These are phyloP conservation scores for Papilio elwesi DNA, from an alignment of 2,888 invertebrate species.

Conservation along the genomic window DNA sequence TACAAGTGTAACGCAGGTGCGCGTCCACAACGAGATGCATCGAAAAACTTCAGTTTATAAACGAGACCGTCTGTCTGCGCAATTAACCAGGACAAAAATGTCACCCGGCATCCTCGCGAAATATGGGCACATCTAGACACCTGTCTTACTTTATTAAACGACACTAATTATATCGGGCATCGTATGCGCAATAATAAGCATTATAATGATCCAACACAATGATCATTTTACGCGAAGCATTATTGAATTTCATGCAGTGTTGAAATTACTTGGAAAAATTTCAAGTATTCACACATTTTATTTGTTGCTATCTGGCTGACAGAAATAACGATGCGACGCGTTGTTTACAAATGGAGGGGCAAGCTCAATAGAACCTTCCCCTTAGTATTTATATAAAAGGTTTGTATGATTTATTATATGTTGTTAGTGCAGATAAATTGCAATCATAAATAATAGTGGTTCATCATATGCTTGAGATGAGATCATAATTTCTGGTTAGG, in stretches of 20 bases:
- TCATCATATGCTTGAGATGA: slow-evolving; percentile 1
- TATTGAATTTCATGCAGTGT: slow-evolving; percentile 23
- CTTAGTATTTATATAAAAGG: slow-evolving; percentile 26
- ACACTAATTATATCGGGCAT: slow-evolving; percentile 47
- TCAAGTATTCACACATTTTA: slow-evolving; percentile 31
- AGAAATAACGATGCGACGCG: slow-evolving; percentile 64
- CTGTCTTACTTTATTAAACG: slow-evolving; percentile 60
- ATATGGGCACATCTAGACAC: slow-evolving; percentile 58
- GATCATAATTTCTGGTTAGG: neutral
- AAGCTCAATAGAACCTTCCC: slow-evolving; percentile 63
- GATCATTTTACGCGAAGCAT: slow-evolving; percentile 29
- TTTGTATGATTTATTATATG: slow-evolving; percentile 36
- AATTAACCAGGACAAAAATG: slow-evolving; percentile 79
- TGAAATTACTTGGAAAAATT: slow-evolving; percentile 32
- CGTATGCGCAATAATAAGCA: slow-evolving; percentile 24
- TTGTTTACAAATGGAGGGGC: slow-evolving; percentile 76
- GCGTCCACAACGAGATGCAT: slow-evolving; percentile 63
- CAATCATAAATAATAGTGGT: slow-evolving; percentile 13
- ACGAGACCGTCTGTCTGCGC: slow-evolving; percentile 57
- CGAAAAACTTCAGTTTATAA: slow-evolving; percentile 73
- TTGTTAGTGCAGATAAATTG: slow-evolving; percentile 28
- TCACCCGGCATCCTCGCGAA: slow-evolving; percentile 70
- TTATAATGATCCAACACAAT: slow-evolving; percentile 22
- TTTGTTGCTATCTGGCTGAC: slow-evolving; percentile 55
- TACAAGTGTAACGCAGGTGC: slow-evolving; percentile 63